These are phyloP conservation scores for Acrocephalus arundinaceus DNA, from an alignment of 2,113 vertebrate species.

Conservation along the genomic window DNA sequence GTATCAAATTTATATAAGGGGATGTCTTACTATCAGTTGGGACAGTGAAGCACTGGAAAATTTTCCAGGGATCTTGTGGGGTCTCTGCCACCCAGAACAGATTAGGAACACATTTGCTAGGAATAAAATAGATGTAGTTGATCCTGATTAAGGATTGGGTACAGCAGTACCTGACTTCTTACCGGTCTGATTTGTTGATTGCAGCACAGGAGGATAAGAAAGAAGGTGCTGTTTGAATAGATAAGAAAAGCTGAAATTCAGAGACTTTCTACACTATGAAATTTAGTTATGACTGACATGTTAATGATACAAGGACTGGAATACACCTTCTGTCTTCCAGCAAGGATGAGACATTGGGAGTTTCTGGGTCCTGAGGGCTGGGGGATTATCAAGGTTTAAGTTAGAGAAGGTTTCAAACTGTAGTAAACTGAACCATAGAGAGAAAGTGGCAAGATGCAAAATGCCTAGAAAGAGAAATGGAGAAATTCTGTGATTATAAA, in stretches of 20 bases:
- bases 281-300: background rate
- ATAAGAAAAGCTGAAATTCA: background rate
- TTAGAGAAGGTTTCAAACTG: background rate
- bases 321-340: background rate
- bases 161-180: background rate
- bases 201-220: background rate
- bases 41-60: background rate
- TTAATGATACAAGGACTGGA: background rate
- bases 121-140: slow-evolving; percentile 1
- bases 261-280: background rate
- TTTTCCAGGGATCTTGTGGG: background rate
- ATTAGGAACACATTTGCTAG: background rate
- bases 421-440: background rate
- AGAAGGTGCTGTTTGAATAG: background rate
- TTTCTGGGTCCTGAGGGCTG: background rate
- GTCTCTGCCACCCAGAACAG: background rate
- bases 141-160: background rate
- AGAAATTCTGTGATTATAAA: background rate
- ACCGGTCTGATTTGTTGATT: background rate
- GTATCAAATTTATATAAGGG: background rate
- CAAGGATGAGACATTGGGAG: background rate
- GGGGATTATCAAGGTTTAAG: background rate
- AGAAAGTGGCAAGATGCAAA: background rate
- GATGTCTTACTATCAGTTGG: background rate
- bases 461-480: background rate